Evolutionary conservation across 92 coral and sea anemone species (phyloP), one percentile per base, ranked within the genome.

Genomic region (Bergia puertoricense): DNA sequence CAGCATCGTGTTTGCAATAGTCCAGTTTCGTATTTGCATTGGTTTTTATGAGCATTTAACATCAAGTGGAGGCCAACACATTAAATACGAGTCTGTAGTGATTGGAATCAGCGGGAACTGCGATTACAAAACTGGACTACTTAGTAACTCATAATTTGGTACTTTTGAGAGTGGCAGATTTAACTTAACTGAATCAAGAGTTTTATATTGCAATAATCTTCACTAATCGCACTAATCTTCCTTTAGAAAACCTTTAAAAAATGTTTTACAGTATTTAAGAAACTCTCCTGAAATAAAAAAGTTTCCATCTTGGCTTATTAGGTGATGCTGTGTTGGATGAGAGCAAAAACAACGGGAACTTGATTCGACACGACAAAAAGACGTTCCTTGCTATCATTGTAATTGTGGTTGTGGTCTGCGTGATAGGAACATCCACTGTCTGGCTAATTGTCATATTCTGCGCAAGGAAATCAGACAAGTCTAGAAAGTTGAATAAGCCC

Each of bases 331-430:
- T 51, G 22, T 14, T 23, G 7, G 2, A 20, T 48, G 80, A 78
- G 3, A 56, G 68, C 40, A 84, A 37, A 8, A 86, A 89, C 78
- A 86, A 79, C 65, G 77, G 91, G 0, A 88, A 88, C 23, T 65
- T 88, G 67, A 87, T 86, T 78, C 90, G 89, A 38, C 92, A 95
- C 85, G 96, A 95, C 91, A 92, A 95, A 91, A 95, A 95, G 86
- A 95, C 98, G 0, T 93, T 93, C 74, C 86, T 95, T 18, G 98
- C 93, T 4, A 95, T 95, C 87, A 95, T 95, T 9, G 98, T 95
- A 20, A 92, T 95, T 14, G 94, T 90, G 10, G 93, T 93, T 5
- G 98, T 95, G 57, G 91, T 95, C 2, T 92, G 95, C 51, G 94
- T 95, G 11, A 95, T 95, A 18, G 96, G 95, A 0, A 95, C 98